Conservation (phyloP, 2,797 vertebrate genomes). For the Ctenochaetus hawaiiensis region DNA sequence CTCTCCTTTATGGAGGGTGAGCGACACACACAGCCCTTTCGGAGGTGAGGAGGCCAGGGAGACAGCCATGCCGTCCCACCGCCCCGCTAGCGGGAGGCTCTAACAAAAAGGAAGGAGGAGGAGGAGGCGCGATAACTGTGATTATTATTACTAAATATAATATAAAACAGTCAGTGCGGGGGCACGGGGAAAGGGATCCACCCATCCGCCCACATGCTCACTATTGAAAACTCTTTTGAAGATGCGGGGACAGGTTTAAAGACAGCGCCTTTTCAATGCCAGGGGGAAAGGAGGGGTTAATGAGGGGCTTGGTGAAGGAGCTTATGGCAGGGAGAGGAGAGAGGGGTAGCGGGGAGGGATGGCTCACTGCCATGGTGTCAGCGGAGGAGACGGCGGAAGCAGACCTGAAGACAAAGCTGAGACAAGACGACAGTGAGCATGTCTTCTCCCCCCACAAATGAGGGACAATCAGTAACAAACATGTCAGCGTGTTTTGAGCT, state of each 20-base stretch:
- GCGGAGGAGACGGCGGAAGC: slow-evolving; percentile 61
- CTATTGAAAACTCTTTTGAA: slow-evolving; percentile 76
- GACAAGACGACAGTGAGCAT: slow-evolving; percentile 65
- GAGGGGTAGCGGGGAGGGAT: slow-evolving; percentile 47
- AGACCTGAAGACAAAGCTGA: slow-evolving; percentile 75
- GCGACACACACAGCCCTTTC: slow-evolving; percentile 74
- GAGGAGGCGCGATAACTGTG: slow-evolving; percentile 82
- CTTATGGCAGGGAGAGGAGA: slow-evolving; percentile 72
- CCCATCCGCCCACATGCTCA: slow-evolving; percentile 80
- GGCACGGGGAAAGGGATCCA: slow-evolving; percentile 71
- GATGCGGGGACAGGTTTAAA: slow-evolving; percentile 80
- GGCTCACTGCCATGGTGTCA: slow-evolving; percentile 71
- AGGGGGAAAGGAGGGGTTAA: slow-evolving; percentile 78
- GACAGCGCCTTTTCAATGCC: slow-evolving; percentile 85
- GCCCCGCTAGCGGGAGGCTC: slow-evolving; percentile 67
- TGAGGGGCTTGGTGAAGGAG: slow-evolving; percentile 82
- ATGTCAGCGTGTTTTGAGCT: slow-evolving; percentile 72
- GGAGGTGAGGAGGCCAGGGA: slow-evolving; percentile 78
- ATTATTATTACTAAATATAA: slow-evolving; percentile 89
- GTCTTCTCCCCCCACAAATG: slow-evolving; percentile 66
- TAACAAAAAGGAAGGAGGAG: slow-evolving; percentile 79
- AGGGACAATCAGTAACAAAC: slow-evolving; percentile 77
- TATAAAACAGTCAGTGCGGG: slow-evolving; percentile 81
- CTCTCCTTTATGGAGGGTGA: slow-evolving; percentile 83
- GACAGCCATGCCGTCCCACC: slow-evolving; percentile 79